Conservation (phyloP, 2,113 vertebrate species). For the Periophthalmodon schlosseri region DNA sequence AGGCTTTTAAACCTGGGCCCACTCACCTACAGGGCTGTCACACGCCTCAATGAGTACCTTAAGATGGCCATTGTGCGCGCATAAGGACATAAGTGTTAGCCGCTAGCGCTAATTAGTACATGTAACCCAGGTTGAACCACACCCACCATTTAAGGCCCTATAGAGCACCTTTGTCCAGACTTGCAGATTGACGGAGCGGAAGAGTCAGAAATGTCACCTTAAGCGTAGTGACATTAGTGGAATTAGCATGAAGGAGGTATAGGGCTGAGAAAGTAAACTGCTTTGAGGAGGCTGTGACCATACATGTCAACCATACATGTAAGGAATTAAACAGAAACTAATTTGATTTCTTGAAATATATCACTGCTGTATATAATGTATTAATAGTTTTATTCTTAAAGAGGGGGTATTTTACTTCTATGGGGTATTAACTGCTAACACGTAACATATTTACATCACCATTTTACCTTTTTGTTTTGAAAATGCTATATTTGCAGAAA, state of each 20-base stretch:
- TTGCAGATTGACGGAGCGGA: constrained; percentile 10
- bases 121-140: constrained; percentile 22
- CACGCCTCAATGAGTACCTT: constrained; percentile 50
- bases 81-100: constrained; percentile 59
- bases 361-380: too few species aligned
- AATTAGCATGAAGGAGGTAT: not conserved
- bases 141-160: constrained; percentile 32
- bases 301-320: not conserved
- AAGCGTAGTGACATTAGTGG: constrained; percentile 7
- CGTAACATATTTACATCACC: too few species aligned
- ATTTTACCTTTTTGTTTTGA: too few species aligned
- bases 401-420: too few species aligned
- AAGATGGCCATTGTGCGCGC: constrained; percentile 26
- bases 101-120: constrained; percentile 46
- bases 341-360: not conserved
- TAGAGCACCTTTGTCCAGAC: constrained; percentile 22
- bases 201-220: constrained; percentile 24
- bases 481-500: too few species aligned
- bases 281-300: not conserved
- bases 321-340: not conserved
- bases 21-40: constrained; percentile 61
- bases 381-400: too few species aligned
- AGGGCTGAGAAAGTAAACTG: not conserved
- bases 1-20: constrained; percentile 57
- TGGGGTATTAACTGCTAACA: too few species aligned